phyloP scores from a whole-genome alignment of 2,113 vertebrate genomes.

The Vidua chalybeata region DNA sequence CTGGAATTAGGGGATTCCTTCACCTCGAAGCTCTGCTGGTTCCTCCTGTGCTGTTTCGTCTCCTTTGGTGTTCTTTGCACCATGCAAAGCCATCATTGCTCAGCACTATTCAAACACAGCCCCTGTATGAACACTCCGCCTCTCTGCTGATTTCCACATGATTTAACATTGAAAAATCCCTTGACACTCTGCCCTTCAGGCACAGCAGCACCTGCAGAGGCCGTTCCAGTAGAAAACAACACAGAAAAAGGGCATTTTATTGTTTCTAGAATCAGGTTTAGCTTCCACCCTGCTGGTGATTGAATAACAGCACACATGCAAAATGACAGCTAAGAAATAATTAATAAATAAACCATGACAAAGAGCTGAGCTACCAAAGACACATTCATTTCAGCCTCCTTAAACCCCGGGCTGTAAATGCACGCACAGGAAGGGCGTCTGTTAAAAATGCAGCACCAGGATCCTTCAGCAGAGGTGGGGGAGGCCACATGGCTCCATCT shows the following conservation, averaged over 20 bases:
- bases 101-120: not conserved
- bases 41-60: not conserved
- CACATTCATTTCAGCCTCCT: not conserved
- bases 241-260: not conserved
- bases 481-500: rapidly evolving
- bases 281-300: not conserved
- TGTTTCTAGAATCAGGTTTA: not conserved
- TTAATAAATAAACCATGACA: not conserved
- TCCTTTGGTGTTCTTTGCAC: not conserved
- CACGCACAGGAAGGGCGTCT: rapidly evolving
- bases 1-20: not conserved
- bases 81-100: not conserved
- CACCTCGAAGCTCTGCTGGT: not conserved
- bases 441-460: not conserved
- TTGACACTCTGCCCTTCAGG: not conserved
- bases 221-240: not conserved
- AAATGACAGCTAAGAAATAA: not conserved
- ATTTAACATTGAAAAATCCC: not conserved
- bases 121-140: not conserved
- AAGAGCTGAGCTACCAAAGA: not conserved
- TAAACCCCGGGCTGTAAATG: not conserved
- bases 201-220: not conserved
- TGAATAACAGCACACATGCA: not conserved
- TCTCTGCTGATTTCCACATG: not conserved
- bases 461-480: not conserved